These are phyloP conservation scores for Phymastichus coffea DNA, from an alignment of 1,140 invertebrate genomes.

Conservation along the genomic window DNA sequence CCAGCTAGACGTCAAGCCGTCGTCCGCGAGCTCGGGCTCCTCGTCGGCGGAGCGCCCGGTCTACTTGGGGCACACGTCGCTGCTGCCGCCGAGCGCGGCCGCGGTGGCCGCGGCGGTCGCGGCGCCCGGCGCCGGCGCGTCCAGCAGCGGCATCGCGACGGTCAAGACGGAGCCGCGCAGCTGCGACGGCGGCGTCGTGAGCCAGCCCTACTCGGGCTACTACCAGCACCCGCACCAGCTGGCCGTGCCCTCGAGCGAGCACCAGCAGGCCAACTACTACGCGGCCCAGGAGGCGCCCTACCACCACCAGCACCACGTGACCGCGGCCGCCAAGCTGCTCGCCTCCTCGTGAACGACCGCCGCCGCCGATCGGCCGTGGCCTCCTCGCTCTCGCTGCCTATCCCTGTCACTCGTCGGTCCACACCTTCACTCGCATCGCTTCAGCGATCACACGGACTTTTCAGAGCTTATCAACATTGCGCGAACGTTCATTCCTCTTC, in stretches of 20 bases:
- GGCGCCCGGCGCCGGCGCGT: slow-evolving; percentile 20
- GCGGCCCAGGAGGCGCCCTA: slow-evolving; percentile 57
- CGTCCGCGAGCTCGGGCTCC: slow-evolving; percentile 40
- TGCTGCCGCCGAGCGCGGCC: slow-evolving; percentile 44
- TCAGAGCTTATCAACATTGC: no score
- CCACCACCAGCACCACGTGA: slow-evolving; percentile 79
- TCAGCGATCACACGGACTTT: no score
- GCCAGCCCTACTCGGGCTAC: slow-evolving; percentile 51
- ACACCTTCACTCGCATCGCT: no score
- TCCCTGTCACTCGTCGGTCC: no score
- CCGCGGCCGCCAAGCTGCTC: slow-evolving; percentile 75
- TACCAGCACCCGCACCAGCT: slow-evolving; percentile 55
- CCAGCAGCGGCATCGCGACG: slow-evolving; percentile 43
- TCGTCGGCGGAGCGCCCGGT: slow-evolving; percentile 47
- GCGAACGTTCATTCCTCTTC: no score
- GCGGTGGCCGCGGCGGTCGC: slow-evolving; percentile 51
- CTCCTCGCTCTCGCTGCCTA: no score
- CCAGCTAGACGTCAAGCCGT: slow-evolving; percentile 45
- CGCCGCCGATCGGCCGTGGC: background rate
- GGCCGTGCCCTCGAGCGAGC: slow-evolving; percentile 46
- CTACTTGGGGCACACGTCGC: slow-evolving; percentile 52
- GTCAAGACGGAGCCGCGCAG: slow-evolving; percentile 56
- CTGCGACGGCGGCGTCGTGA: slow-evolving; percentile 49
- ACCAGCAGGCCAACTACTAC: slow-evolving; percentile 49
- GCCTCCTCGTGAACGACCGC: slow-evolving; percentile 64